Base-by-base conservation (phyloP, 1,140 invertebrate species). In the Diabrotica virgifera region DNA sequence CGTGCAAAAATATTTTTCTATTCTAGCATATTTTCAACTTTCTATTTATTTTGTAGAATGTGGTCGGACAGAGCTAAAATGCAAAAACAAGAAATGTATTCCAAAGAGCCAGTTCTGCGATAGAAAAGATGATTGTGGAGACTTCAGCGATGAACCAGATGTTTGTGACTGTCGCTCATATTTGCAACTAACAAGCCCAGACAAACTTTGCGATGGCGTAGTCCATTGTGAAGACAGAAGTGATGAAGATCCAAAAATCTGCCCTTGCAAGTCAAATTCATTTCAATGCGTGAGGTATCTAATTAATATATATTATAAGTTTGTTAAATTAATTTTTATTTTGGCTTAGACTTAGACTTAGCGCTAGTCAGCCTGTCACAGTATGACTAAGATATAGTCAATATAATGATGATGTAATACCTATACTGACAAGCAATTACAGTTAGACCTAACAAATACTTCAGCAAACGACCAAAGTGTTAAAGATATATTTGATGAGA, bases 201-300 rank as follows among this genome's bases (percentile, higher is more conserved):
- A 82, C 5, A 84, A 84, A 62, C 78, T 93, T 36, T 95, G 94
- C 76, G 90, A 95, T 77, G 90, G 90, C 7, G 81, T 87, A 5
- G 79, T 89, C 35, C 87, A 95, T 75, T 96, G 94, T 74, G 80
- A 82, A 52, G 92, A 95, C 74, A 88, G 89, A 71, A 86, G 83
- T 36, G 93, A 95, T 76, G 93, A 95, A 78, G 83, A 85, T 63
- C 84, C 84, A 0, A 74, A 79, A 38, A 77, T 82, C 5, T 93
- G 91, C 70, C 78, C 80, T 12, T 91, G 90, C 75, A 84, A 79
- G 11, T 76, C 76, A 0, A 69, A 75, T 6, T 81, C 77, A 50
- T 85, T 83, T 53, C 78, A 76, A 57, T 88, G 86, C 72, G 69
- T 59, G 24, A 80, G 69, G 84, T 85, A 70, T 77, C 51, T 60